Percentiles rank a stretch among this genome's conserved stretches.
Conservation (phyloP, 92 coral and sea anemone species). For the Zoanthus sansibaricus region DNA sequence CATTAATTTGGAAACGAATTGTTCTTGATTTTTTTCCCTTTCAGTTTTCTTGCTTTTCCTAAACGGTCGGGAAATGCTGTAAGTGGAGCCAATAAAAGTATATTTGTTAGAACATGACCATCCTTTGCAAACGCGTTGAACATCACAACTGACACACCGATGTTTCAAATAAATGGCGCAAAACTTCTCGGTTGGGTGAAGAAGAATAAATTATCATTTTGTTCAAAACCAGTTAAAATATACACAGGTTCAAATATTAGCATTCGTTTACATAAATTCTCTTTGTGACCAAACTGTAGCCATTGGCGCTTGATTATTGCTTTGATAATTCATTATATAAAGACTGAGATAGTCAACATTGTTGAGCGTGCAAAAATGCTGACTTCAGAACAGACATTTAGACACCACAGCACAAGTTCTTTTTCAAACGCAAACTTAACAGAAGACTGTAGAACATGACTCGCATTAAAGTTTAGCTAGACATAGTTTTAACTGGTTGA, state of each 20-base stretch:
- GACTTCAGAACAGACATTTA: no score
- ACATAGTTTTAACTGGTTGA: no score
- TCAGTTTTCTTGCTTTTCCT: background rate
- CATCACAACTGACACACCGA: background rate
- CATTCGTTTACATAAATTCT: constrained; percentile 9
- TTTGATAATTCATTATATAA: constrained; percentile 1
- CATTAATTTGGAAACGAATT: background rate
- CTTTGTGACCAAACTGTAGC: background rate
- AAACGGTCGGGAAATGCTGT: background rate
- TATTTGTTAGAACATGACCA: background rate
- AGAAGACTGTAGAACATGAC: no score
- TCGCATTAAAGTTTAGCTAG: no score
- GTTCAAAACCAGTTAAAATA: background rate
- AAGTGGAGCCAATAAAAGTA: background rate
- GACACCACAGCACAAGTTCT: no score
- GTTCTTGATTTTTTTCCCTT: background rate
- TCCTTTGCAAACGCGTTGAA: background rate
- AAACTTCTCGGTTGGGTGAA: constrained; percentile 40
- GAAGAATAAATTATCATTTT: constrained; percentile 4
- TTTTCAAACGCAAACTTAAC: no score
- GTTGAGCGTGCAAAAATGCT: background rate
- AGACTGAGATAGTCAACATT: background rate
- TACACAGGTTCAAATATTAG: constrained; percentile 17
- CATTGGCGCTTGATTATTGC: background rate
- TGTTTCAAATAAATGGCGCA: constrained; percentile 38